Conservation (phyloP, 1,140 invertebrate genomes). For the Rhopalosiphum maidis region DNA sequence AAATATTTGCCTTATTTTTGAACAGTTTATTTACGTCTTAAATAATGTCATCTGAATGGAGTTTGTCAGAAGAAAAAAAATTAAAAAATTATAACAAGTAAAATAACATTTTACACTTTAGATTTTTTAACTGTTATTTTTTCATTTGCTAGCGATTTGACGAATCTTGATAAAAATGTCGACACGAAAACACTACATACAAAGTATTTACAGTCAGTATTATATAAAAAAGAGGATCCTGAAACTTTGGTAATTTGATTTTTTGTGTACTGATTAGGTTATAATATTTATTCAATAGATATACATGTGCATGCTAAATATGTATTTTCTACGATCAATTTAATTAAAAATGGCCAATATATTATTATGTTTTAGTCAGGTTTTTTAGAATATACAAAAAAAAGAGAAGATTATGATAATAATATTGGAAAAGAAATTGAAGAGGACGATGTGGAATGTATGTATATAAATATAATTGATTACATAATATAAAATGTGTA, state of each 20-base stretch:
- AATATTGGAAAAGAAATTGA: neutral
- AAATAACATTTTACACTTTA: neutral
- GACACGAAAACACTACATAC: neutral
- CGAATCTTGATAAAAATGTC: neutral
- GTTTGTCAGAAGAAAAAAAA: neutral
- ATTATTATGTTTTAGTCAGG: neutral
- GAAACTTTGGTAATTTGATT: neutral
- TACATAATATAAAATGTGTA: neutral
- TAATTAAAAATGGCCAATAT: neutral
- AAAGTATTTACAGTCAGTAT: neutral
- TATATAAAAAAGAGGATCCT: neutral
- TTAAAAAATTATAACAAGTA: neutral
- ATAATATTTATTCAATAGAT: neutral
- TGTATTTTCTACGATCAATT: neutral
- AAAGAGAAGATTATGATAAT: neutral
- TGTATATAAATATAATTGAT: neutral
- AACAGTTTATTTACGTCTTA: neutral
- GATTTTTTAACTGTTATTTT: neutral
- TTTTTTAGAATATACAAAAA: neutral
- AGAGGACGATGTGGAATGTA: neutral
- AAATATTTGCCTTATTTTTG: neutral
- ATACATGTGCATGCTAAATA: neutral
- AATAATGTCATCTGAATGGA: neutral
- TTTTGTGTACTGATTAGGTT: neutral
- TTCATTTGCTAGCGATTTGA: neutral